Evolutionary conservation across 2,797 vertebrate genomes (phyloP).

Genomic region (Ara ararauna): DNA sequence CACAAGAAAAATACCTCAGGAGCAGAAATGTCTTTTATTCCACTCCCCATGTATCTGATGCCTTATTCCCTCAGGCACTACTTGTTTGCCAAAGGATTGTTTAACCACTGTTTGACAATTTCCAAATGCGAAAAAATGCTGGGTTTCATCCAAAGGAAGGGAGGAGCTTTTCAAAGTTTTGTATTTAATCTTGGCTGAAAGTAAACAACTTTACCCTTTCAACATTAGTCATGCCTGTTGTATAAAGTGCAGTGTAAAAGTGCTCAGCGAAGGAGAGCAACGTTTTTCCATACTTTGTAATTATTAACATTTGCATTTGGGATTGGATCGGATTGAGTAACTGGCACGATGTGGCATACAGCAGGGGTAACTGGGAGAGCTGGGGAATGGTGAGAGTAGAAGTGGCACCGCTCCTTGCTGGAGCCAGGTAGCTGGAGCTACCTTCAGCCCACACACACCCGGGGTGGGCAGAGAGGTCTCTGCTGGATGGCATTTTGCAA

Average conservation of each 20-base stretch:
- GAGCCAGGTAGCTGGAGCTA: background rate
- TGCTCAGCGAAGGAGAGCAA: background rate
- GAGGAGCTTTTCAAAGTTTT: constrained; percentile 70
- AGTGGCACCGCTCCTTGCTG: background rate
- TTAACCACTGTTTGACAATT: constrained; percentile 68
- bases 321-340: background rate
- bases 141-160: constrained; percentile 71
- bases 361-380: background rate
- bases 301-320: background rate
- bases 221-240: constrained; percentile 60
- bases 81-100: constrained; percentile 72
- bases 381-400: background rate
- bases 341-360: background rate
- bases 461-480: background rate
- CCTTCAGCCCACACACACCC: background rate
- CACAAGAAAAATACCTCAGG: constrained; percentile 40
- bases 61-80: constrained; percentile 47
- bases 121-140: constrained; percentile 64
- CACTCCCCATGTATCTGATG: constrained; percentile 52
- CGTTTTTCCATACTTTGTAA: background rate
- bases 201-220: constrained; percentile 68
- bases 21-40: constrained; percentile 58
- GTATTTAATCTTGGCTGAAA: constrained; percentile 72
- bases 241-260: constrained; percentile 36
- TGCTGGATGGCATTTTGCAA: background rate